Conservation (phyloP, 1,140 invertebrate species). For the Trichonephila clavata region DNA sequence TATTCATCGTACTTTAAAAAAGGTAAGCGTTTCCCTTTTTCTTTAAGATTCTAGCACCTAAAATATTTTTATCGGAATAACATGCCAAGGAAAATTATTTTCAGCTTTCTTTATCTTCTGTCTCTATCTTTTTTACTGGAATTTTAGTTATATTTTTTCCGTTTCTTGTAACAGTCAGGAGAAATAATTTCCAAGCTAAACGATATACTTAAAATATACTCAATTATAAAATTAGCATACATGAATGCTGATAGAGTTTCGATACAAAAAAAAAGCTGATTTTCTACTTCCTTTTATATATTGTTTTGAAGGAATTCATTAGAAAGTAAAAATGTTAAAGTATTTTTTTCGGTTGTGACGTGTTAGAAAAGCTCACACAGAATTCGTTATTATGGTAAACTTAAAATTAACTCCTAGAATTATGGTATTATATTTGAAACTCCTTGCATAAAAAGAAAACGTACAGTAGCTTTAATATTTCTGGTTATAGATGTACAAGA, state of each 20-base stretch:
- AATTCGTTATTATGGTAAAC: too few species aligned
- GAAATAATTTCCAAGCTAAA: constrained; percentile 18
- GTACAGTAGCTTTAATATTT: too few species aligned
- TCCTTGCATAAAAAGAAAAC: too few species aligned
- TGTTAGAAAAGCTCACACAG: neutral
- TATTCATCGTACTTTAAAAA: constrained; percentile 22
- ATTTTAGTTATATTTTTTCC: neutral
- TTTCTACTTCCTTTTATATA: neutral
- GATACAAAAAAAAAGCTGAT: neutral
- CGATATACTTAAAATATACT: neutral
- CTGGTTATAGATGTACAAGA: too few species aligned
- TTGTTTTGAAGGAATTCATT: neutral
- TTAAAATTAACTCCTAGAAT: too few species aligned
- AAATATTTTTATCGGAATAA: constrained; percentile 54
- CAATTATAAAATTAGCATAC: constrained; percentile 52
- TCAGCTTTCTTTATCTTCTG: neutral
- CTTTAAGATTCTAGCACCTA: neutral
- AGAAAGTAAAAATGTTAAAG: neutral
- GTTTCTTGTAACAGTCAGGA: neutral
- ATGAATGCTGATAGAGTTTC: neutral
- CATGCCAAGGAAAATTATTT: constrained; percentile 34
- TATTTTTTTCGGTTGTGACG: neutral
- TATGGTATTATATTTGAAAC: too few species aligned
- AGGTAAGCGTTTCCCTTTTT: neutral
- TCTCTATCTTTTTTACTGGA: neutral